Evolutionary conservation across 2,113 vertebrate species (phyloP).

Genomic region (Grus americana): DNA sequence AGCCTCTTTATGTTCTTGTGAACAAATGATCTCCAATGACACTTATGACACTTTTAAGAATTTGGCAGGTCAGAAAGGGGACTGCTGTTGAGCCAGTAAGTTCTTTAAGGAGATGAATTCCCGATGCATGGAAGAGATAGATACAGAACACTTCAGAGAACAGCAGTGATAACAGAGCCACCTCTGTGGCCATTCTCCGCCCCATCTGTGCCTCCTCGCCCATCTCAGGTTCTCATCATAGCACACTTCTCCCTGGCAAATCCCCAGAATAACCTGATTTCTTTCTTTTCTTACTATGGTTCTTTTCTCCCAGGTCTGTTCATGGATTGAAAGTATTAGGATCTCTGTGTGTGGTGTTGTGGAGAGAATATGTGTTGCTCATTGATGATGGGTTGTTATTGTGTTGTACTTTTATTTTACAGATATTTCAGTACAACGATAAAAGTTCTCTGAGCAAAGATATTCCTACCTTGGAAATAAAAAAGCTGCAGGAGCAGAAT

Average conservation of each 20-base stretch:
- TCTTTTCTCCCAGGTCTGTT: background rate
- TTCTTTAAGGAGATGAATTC: background rate
- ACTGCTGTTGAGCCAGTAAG: background rate
- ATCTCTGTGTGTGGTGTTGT: background rate
- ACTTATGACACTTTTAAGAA: background rate
- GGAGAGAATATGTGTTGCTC: background rate
- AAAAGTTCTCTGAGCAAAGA: background rate
- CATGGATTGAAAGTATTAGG: background rate
- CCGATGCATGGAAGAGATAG: background rate
- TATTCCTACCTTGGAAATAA: slow-evolving; percentile 72
- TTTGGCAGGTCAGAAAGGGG: background rate
- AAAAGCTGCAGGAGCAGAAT: slow-evolving; percentile 84
- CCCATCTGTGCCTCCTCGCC: background rate
- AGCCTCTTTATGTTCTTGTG: background rate
- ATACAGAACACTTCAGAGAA: background rate
- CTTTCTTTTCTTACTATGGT: background rate
- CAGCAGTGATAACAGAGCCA: background rate
- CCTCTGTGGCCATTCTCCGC: background rate
- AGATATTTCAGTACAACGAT: background rate
- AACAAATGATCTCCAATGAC: background rate
- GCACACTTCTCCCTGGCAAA: background rate
- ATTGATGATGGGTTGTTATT: background rate
- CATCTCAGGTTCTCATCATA: background rate
- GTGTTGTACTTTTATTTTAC: background rate
- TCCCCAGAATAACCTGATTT: background rate